phyloP scores from a whole-genome alignment of 1,140 invertebrate species.

The Leptonema lineaticorne region DNA sequence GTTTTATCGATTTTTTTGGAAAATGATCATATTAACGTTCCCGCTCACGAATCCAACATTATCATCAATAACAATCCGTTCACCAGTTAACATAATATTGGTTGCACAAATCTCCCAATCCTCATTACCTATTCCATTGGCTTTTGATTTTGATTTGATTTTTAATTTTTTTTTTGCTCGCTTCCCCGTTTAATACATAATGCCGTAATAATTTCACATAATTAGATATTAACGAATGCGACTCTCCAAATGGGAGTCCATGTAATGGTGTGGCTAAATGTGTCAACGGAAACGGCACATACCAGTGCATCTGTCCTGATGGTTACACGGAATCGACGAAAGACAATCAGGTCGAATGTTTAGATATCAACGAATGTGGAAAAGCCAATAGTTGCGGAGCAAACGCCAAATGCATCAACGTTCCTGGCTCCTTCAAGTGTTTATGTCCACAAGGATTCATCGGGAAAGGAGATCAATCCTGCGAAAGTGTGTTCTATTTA shows the following conservation, averaged over 20 bases:
- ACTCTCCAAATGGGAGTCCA: conserved; percentile 57
- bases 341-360: conserved; percentile 74
- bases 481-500: conserved; percentile 73
- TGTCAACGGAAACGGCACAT: conserved; percentile 73
- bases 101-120: too few species aligned
- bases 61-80: not conserved
- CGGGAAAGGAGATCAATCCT: conserved; percentile 72
- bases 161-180: conserved; percentile 24
- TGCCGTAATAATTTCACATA: conserved; percentile 42
- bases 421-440: conserved; percentile 86
- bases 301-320: conserved; percentile 71
- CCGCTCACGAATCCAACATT: not conserved
- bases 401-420: conserved; percentile 81
- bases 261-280: conserved; percentile 73
- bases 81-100: not conserved
- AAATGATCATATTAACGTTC: too few species aligned
- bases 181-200: conserved; percentile 37
- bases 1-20: not conserved
- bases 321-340: conserved; percentile 55
- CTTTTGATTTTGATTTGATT: not conserved
- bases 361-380: conserved; percentile 86
- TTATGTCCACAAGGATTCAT: conserved; percentile 78
- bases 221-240: conserved; percentile 43
- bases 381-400: conserved; percentile 74
- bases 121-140: not conserved